Evolutionary conservation across 2,797 vertebrate species (phyloP).

Genomic region (Anabacerthia variegaticeps): DNA sequence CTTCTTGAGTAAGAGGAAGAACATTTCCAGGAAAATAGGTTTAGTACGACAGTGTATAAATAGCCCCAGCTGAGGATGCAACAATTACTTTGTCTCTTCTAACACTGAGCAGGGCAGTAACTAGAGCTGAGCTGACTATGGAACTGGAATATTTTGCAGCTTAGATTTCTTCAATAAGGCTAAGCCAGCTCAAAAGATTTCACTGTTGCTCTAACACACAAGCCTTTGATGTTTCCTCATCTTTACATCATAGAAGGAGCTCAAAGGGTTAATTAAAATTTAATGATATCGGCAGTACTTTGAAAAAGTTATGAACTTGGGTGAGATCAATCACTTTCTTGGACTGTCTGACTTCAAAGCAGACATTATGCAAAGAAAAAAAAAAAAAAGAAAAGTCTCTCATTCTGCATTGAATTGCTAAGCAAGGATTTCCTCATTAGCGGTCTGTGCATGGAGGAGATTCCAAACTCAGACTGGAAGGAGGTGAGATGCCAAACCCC

Average conservation of each 20-base stretch:
- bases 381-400: slow-evolving; percentile 34
- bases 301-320: slow-evolving; percentile 96
- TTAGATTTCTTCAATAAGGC: slow-evolving; percentile 76
- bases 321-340: slow-evolving; percentile 97
- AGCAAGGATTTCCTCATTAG: slow-evolving; percentile 84
- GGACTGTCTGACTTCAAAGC: slow-evolving; percentile 92
- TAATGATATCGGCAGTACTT: slow-evolving; percentile 93
- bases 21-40: background rate
- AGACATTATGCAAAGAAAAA: slow-evolving; percentile 84
- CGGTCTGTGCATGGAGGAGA: slow-evolving; percentile 73
- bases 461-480: slow-evolving; percentile 76
- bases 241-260: slow-evolving; percentile 93
- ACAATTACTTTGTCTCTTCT: slow-evolving; percentile 45
- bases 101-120: slow-evolving; percentile 42
- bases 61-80: slow-evolving; percentile 53
- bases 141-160: slow-evolving; percentile 76
- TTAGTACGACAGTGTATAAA: slow-evolving; percentile 51
- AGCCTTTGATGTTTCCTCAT: slow-evolving; percentile 91
- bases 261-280: slow-evolving; percentile 99
- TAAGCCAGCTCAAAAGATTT: slow-evolving; percentile 76
- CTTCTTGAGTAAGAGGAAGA: slow-evolving; percentile 25
- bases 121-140: slow-evolving; percentile 46
- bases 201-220: slow-evolving; percentile 72
- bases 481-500: slow-evolving; percentile 73
- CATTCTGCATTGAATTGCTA: slow-evolving; percentile 83